Evolutionary conservation across 2,797 vertebrate genomes (phyloP), one percentile per base, ranked within the genome.

Genomic region (Aratinga solstitialis): DNA sequence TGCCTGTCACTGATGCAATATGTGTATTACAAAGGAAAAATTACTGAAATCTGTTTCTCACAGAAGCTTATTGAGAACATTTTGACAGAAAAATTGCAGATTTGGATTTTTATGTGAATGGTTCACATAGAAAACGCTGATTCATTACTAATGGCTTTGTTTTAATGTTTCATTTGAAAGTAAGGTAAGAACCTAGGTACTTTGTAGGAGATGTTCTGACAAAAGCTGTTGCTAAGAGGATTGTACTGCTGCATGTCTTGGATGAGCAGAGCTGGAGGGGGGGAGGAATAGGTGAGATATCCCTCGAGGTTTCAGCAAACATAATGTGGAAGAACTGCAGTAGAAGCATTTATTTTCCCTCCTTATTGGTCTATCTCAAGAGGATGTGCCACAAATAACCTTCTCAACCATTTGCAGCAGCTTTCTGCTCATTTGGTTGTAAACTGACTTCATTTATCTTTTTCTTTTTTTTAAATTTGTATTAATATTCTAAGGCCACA

Each of bases 111-210:
- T 76, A 14, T 63, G 32, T 84, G 80, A 86, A 14, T 87, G 21
- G 24, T 76, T 93, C 34, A 9, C 20, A 11, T 59, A n/a, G 58
- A 56, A 88, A 87, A 87, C 47, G 65, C 51, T 47, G 43, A 82
- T 95, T 91, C 69, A 26, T 75, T 93, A 47, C 51, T 76, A 48
- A 34, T 74, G 36, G 38, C 29, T 89, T 94, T 95, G 67, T 82
- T 74, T 87, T 91, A 91, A 29, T 65, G 34, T 47, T 78, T 95
- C 34, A 10, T 79, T 79, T 62, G 77, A 79, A 89, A 34, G 22
- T 69, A 43, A 42, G 30, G 22, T 68, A 47, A 48, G 27, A 87
- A 63, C 51, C 26, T 75, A 11, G 32, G 16, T 79, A 34, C 17
- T 86, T 91, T 38, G 6, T 50, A 66, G 59, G 48, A 68, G 82